Base-by-base conservation (phyloP, 1,140 invertebrate genomes). In the Grapholita molesta region DNA sequence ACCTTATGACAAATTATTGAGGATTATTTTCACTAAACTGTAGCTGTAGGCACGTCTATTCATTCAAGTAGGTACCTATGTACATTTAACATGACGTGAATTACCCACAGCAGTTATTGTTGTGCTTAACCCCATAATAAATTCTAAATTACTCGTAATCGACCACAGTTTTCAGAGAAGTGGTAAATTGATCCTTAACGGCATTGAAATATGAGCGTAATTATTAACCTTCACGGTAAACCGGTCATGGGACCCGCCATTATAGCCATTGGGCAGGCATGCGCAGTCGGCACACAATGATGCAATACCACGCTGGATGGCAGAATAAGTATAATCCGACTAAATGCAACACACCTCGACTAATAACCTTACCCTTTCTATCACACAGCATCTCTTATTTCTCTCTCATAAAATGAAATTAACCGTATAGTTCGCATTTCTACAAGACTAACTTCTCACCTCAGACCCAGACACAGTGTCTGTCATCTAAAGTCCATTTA, bases 321-420 rank as follows among this genome's bases (percentile, higher is more conserved):
- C 55, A 32, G 55, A 61, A 61, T 61, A n/a, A n/a, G n/a, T 15
- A 61, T 61, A 61, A 61, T 7, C 24, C 55, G 9, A 25, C n/a
- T 3, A 61, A 28, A 28, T 61, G 5, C 4, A 28, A 61, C 21
- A 48, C 42, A 9, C 42, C 18, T 48, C 42, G 18, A 48, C 18
- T 48, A 9, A 48, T 48, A 48, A 21, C 42, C 42, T 7, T 21
- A 48, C 42, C 21, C 42, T 21, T 48, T 48, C 42, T 21, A 9
- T 48, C 42, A 18, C 42, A n/a, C 12, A 1, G 8, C 6, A 7
- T 15, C 42, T 48, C 8, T 21, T 15, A 11, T 38, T 38, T 38
- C 12, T 6, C 35, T 15, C 35, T 38, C 35, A 38, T 38, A 3
- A 4, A 38, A 38, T 38, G 7, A 5, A 15, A 15, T 5, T 38